These are phyloP conservation scores for Slavum lentiscoides DNA, from an alignment of 2,888 invertebrate genomes.

Conservation along the genomic window DNA sequence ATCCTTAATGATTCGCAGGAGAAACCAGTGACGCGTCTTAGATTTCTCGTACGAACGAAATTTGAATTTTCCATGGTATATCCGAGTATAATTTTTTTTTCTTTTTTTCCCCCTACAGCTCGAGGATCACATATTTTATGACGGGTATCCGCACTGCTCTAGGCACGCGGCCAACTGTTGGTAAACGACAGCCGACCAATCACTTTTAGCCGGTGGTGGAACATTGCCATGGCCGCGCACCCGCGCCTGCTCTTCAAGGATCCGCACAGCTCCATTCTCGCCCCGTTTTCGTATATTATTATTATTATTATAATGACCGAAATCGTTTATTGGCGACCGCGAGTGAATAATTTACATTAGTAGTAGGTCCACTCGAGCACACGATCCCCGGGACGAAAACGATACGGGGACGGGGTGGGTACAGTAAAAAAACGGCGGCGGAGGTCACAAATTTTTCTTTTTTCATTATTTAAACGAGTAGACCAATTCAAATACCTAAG, in stretches of 20 bases:
- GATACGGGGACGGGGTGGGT: no score
- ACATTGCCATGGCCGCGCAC: slow-evolving; percentile 44
- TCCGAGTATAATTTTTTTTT: slow-evolving; percentile 8
- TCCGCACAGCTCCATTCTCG: background rate
- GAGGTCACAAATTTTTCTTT: no score
- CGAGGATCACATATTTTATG: slow-evolving; percentile 43
- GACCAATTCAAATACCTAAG: no score
- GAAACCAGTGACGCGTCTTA: background rate
- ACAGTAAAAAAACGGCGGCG: no score
- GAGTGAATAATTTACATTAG: slow-evolving; percentile 9
- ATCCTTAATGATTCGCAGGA: background rate
- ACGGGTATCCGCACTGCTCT: background rate
- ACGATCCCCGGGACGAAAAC: background rate
- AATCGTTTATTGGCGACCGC: slow-evolving; percentile 38
- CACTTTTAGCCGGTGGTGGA: slow-evolving; percentile 38
- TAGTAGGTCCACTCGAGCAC: slow-evolving; percentile 1
- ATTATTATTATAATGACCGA: slow-evolving; percentile 16
- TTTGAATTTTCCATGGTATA: slow-evolving; percentile 15
- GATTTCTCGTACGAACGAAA: slow-evolving; percentile 5
- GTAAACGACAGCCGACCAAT: slow-evolving; percentile 53
- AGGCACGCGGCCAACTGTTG: slow-evolving; percentile 52
- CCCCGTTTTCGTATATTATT: slow-evolving; percentile 12
- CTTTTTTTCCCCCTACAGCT: background rate
- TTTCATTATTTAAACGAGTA: no score
- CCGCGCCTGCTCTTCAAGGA: background rate